Base-by-base conservation (phyloP, 2,797 vertebrate genomes). In the Anguilla marmorata region DNA sequence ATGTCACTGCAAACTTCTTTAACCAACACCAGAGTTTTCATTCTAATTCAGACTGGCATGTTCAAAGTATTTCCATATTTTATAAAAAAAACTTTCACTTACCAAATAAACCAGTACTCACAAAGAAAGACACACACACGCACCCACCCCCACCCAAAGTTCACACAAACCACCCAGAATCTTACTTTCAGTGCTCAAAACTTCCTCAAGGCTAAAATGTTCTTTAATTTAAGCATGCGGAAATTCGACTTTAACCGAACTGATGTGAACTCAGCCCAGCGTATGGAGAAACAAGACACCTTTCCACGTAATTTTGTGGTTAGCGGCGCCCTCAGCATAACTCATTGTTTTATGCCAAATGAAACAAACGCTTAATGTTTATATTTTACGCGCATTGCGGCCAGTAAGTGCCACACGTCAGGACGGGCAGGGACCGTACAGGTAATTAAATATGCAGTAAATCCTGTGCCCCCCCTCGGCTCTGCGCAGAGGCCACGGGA, bases 341-440 rank as follows among this genome's bases (percentile, higher is more conserved):
- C 94, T 94, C 93, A 92, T 94, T 95, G 94, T 95, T 95, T 95
- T 95, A 94, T 94, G 94, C 94, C 92, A 95, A 95, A 96, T 95
- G 95, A 96, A 95, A 95, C 94, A 96, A 95, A 95, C 94, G 94
- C 94, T 94, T 95, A 94, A 96, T 95, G 95, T 95, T 94, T 94
- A 94, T 95, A 93, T 94, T 94, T 94, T 93, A 91, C 90, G 90
- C 94, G 94, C 93, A 92, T 90, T 93, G 93, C 90, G 91, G 87
- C 90, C 89, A 58, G 91, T 84, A 89, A 69, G 89, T 87, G 87
- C 91, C 89, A 91, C 91, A 92, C 89, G 93, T 91, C 91, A 91
- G 19, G n/a, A 89, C 89, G 91, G 14, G 89, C 91, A 90, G 87
- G 88, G 92, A 94, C 94, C 93, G 94, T 85, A 92, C 90, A 93